Conservation (phyloP, 2,888 invertebrate genomes). For the Leptarthrus brevirostris region DNA sequence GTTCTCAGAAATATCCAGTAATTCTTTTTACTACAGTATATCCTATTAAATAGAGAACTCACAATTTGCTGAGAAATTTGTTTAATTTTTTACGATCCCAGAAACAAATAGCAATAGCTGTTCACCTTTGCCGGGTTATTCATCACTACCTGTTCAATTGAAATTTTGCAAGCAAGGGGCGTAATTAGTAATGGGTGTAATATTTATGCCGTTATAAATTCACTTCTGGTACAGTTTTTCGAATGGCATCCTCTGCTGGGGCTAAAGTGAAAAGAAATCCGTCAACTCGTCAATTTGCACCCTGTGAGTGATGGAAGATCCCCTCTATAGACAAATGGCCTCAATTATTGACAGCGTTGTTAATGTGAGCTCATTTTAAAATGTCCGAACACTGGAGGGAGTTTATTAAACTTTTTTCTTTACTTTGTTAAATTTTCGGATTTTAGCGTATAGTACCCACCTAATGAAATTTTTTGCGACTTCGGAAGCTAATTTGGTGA, state of each 20-base stretch:
- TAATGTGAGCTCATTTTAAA: constrained; percentile 52
- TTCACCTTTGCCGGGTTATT: background rate
- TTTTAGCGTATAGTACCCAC: constrained; percentile 32
- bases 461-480: constrained; percentile 3
- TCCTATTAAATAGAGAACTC: too few species aligned
- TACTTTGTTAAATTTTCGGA: constrained; percentile 1
- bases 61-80: constrained; percentile 1
- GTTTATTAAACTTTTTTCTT: constrained; percentile 36
- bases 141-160: constrained; percentile 8
- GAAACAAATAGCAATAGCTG: background rate
- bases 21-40: too few species aligned
- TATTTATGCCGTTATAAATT: constrained; percentile 31
- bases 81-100: background rate
- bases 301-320: constrained; percentile 14
- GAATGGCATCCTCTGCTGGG: too few species aligned
- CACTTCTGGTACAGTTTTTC: background rate
- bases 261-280: constrained; percentile 10
- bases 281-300: constrained; percentile 13
- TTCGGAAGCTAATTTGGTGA: constrained; percentile 26
- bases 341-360: constrained; percentile 52
- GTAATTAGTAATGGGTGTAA: constrained; percentile 32
- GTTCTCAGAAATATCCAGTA: too few species aligned
- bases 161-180: constrained; percentile 4
- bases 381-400: constrained; percentile 41
- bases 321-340: constrained; percentile 47